These are phyloP conservation scores for Hermetia illucens DNA, from an alignment of 1,140 invertebrate genomes.

Conservation along the genomic window DNA sequence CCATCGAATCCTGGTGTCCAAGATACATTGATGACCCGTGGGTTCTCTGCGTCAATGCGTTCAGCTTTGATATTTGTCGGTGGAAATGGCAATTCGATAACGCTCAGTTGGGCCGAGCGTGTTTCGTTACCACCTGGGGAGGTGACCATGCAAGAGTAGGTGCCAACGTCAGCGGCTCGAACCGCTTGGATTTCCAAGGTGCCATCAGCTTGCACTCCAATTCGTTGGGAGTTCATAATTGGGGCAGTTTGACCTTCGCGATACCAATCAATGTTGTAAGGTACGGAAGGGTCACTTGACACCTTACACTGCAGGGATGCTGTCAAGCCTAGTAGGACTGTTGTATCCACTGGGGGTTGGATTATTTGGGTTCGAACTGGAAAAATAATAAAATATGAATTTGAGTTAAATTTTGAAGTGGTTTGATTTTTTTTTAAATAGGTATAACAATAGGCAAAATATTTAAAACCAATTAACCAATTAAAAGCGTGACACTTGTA, in stretches of 20 bases:
- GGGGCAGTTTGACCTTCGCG: conserved; percentile 55
- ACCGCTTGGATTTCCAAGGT: conserved; percentile 69
- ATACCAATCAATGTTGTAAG: conserved; percentile 83
- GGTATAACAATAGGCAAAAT: conserved; percentile 2
- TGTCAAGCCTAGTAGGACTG: conserved; percentile 76
- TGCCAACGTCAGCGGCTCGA: conserved; percentile 65
- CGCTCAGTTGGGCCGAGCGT: conserved; percentile 63
- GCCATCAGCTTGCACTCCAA: conserved; percentile 58
- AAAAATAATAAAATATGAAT: conserved; percentile 17
- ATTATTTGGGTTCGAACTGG: conserved; percentile 83
- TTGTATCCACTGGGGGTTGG: conserved; percentile 77
- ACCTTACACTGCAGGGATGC: conserved; percentile 87
- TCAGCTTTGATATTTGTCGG: conserved; percentile 73
- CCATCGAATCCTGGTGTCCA: conserved; percentile 96
- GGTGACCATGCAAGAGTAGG: conserved; percentile 61
- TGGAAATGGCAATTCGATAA: conserved; percentile 87
- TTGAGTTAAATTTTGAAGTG: background rate
- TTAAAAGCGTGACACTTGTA: too few relatives aligned
- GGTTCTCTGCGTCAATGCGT: conserved; percentile 41
- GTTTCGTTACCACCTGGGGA: conserved; percentile 89
- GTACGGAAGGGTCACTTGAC: conserved; percentile 79
- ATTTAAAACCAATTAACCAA: too few relatives aligned
- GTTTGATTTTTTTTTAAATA: background rate
- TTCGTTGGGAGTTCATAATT: conserved; percentile 41
- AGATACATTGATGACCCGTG: conserved; percentile 69